These are phyloP conservation scores for Pipra filicauda DNA, from an alignment of 2,113 vertebrate genomes.

Conservation along the genomic window DNA sequence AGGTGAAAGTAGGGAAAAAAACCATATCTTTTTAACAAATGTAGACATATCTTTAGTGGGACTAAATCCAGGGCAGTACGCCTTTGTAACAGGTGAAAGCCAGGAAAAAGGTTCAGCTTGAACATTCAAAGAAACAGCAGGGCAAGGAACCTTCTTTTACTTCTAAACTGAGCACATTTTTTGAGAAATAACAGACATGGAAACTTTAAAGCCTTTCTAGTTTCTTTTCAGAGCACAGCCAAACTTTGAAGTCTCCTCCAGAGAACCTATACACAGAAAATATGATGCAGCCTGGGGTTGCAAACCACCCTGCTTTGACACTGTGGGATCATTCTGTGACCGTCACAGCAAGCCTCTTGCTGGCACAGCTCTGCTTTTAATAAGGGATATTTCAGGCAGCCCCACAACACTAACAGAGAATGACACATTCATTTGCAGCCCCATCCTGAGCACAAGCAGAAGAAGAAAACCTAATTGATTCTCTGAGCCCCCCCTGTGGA, in stretches of 20 bases:
- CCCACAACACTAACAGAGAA: neutral
- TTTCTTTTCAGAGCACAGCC: neutral
- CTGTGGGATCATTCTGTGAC: neutral
- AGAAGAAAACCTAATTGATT: neutral
- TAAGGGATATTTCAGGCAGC: neutral
- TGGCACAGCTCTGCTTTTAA: neutral
- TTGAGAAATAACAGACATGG: neutral
- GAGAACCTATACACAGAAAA: neutral
- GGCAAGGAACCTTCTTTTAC: neutral
- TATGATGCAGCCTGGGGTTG: neutral
- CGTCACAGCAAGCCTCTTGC: neutral
- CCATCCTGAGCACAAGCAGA: neutral
- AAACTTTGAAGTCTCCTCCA: neutral
- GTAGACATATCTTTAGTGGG: neutral
- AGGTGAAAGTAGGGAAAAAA: neutral
- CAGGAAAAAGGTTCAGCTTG: neutral
- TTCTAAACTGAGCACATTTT: neutral
- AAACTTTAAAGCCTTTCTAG: neutral
- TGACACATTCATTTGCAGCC: neutral
- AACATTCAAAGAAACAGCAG: conserved; percentile 24
- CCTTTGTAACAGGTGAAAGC: neutral
- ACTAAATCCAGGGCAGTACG: neutral
- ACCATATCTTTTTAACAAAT: neutral
- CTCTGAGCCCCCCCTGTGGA: neutral
- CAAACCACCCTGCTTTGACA: neutral